Percentiles rank a stretch among this genome's conserved stretches.
phyloP scores from a whole-genome alignment of 2,888 invertebrate genomes.

The Micropterix aruncella region DNA sequence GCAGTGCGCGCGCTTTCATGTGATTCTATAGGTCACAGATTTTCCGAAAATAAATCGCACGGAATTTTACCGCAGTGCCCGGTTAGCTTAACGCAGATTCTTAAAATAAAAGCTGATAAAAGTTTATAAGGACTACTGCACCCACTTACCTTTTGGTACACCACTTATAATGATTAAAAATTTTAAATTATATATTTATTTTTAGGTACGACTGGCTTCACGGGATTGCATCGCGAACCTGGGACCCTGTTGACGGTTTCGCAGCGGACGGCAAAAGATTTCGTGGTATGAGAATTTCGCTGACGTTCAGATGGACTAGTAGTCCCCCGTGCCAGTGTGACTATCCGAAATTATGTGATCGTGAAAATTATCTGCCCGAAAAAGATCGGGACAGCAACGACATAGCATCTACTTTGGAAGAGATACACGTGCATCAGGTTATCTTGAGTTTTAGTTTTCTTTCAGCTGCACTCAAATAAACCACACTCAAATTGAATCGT shows the following conservation, averaged over 20 bases:
- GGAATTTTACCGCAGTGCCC: no score
- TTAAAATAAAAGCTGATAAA: no score
- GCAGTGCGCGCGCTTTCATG: no score
- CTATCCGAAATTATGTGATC: constrained; percentile 56
- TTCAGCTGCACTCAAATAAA: background rate
- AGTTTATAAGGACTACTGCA: no score
- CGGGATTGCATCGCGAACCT: constrained; percentile 72
- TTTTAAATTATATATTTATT: constrained; percentile 11
- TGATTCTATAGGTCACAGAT: no score
- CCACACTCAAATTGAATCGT: background rate
- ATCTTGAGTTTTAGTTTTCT: no score
- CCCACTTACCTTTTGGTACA: no score
- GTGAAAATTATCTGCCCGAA: constrained; percentile 17
- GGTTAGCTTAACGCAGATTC: no score
- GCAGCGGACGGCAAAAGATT: constrained; percentile 1
- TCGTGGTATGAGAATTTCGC: constrained; percentile 48
- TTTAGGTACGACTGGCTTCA: constrained; percentile 70
- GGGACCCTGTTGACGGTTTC: constrained; percentile 41
- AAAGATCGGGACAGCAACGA: constrained; percentile 22
- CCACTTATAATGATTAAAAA: no score
- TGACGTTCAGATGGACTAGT: constrained; percentile 66
- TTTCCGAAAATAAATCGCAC: no score
- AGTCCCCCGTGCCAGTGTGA: constrained; percentile 45
- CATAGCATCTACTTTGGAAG: constrained; percentile 52
- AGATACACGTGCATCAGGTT: constrained; percentile 62